These are phyloP conservation scores for Daptonema setosum DNA, from an alignment of 2,888 invertebrate genomes.

Conservation along the genomic window DNA sequence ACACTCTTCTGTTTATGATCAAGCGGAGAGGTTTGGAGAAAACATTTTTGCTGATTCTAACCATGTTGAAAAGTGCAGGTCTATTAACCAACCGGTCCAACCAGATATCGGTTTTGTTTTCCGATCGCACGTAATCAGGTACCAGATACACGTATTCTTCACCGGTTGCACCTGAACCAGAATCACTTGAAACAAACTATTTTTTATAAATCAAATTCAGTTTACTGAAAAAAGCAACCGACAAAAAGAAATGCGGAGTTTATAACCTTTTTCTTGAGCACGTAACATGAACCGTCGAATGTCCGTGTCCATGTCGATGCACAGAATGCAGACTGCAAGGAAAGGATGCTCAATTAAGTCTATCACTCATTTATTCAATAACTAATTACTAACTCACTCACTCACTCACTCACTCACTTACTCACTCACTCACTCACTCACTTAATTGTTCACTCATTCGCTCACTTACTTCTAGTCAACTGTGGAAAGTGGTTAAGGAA, in stretches of 20 bases:
- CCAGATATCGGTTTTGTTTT: constrained; percentile 6
- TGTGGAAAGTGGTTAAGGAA: constrained; percentile 4
- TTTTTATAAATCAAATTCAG: neutral
- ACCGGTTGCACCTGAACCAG: neutral
- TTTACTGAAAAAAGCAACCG: neutral
- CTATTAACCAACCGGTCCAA: neutral
- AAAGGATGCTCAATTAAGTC: too few species aligned
- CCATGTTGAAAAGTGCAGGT: too few species aligned
- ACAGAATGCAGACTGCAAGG: constrained; percentile 2
- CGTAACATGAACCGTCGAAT: constrained; percentile 5
- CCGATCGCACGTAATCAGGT: constrained; percentile 5
- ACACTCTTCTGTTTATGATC: too few species aligned
- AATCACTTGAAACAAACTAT: neutral
- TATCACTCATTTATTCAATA: too few species aligned
- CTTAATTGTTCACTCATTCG: too few species aligned
- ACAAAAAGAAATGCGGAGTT: neutral
- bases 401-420: too few species aligned
- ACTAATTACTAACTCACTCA: too few species aligned
- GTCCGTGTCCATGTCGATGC: constrained; percentile 5
- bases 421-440: too few species aligned
- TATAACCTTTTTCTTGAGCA: constrained; percentile 1
- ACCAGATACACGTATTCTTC: constrained; percentile 6
- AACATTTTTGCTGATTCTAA: too few species aligned
- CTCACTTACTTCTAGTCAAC: constrained; percentile 1
- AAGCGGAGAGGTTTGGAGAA: too few species aligned